Conservation (phyloP, 2,113 vertebrate genomes). For the Centrocercus urophasianus region DNA sequence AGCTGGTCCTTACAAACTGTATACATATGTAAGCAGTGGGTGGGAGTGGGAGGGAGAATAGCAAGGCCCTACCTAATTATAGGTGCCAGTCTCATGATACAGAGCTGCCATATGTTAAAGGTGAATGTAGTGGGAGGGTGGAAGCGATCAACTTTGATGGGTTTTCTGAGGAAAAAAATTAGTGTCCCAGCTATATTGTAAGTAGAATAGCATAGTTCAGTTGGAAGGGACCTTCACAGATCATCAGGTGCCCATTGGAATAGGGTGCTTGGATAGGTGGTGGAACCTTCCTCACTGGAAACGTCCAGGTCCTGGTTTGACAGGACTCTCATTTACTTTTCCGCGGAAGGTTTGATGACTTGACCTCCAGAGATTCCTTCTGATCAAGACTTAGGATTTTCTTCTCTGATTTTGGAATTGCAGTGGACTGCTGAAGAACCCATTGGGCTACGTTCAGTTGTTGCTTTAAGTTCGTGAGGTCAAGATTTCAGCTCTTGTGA, state of each 20-base stretch:
- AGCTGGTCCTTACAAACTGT: conserved; percentile 65
- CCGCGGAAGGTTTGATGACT: not conserved
- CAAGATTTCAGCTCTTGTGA: not conserved
- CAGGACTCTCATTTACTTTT: not conserved
- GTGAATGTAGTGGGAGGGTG: conserved; percentile 55
- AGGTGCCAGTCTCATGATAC: conserved; percentile 60
- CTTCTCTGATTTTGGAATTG: not conserved
- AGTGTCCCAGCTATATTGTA: not conserved
- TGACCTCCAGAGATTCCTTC: not conserved
- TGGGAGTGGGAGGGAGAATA: conserved; percentile 61
- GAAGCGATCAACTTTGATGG: conserved; percentile 29
- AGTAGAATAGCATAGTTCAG: not conserved
- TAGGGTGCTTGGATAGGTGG: not conserved
- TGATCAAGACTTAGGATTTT: not conserved
- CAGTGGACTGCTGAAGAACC: not conserved
- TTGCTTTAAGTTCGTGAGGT: not conserved
- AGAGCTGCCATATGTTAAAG: conserved; percentile 70
- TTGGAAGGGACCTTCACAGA: not conserved
- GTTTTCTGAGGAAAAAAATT: not conserved
- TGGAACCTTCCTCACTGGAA: not conserved
- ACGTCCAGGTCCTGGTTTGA: not conserved
- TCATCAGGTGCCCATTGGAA: not conserved
- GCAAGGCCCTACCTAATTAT: conserved; percentile 70
- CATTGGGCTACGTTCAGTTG: not conserved
- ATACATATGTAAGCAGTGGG: conserved; percentile 68